Evolutionary conservation across 1,140 invertebrate species (phyloP).

Genomic region (Melanaphis sacchari): DNA sequence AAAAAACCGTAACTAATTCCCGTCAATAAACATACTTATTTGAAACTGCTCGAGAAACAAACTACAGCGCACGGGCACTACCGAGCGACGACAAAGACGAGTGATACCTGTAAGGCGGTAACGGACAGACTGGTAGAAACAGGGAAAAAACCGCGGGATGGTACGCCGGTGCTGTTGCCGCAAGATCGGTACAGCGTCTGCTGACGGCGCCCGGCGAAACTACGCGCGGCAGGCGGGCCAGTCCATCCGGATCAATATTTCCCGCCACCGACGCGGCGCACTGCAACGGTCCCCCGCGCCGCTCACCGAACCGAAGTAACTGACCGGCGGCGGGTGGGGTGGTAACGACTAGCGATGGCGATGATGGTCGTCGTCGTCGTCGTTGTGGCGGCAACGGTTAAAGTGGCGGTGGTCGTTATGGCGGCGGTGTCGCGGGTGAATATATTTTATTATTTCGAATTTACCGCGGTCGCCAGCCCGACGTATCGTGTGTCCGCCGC

Average conservation of each 20-base stretch:
- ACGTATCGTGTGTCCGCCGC: not conserved
- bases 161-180: slow-evolving; percentile 29
- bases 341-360: not conserved
- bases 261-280: slow-evolving; percentile 45
- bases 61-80: not conserved
- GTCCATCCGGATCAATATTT: slow-evolving; percentile 49
- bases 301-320: not conserved
- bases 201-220: slow-evolving; percentile 48
- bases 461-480: not conserved
- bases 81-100: not conserved
- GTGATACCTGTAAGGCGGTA: not conserved
- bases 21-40: not conserved
- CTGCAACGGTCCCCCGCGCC: not conserved
- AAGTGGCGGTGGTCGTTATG: not conserved
- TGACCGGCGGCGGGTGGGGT: not conserved
- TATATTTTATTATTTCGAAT: slow-evolving; percentile 10
- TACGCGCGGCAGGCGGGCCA: slow-evolving; percentile 54
- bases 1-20: not conserved
- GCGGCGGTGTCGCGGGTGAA: not conserved
- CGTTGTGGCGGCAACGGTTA: not conserved
- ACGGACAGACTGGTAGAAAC: not conserved
- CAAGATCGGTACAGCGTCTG: slow-evolving; percentile 43
- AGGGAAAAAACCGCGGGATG: slow-evolving; percentile 26
- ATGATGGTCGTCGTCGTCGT: not conserved
- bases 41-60: not conserved